These are phyloP conservation scores for Alcedo atthis DNA, from an alignment of 2,797 vertebrate genomes.

Conservation along the genomic window DNA sequence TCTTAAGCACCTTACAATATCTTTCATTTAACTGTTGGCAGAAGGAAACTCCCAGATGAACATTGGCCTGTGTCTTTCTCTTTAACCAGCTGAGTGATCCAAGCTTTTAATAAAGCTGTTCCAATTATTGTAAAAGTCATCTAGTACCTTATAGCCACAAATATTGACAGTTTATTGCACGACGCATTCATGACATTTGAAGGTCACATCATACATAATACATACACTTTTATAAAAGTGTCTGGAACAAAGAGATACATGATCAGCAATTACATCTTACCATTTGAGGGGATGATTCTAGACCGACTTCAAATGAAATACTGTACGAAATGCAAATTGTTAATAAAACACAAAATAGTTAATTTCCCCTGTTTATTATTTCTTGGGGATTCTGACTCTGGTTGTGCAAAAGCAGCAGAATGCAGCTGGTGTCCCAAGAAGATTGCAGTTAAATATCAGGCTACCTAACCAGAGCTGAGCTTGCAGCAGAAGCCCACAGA, in stretches of 20 bases:
- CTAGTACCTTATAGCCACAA: conserved; percentile 98
- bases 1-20: conserved; percentile 76
- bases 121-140: conserved; percentile 99
- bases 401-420: not conserved
- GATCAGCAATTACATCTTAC: conserved; percentile 89
- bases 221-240: conserved; percentile 94
- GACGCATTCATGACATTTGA: conserved; percentile 99
- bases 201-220: conserved; percentile 99
- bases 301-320: conserved; percentile 69
- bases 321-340: conserved; percentile 42
- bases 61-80: conserved; percentile 84
- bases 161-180: conserved; percentile 99
- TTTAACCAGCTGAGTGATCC: conserved; percentile 98
- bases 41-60: conserved; percentile 78
- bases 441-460: not conserved
- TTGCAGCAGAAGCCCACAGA: not conserved
- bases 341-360: conserved; percentile 53
- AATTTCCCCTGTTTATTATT: conserved; percentile 39
- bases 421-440: not conserved
- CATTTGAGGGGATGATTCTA: conserved; percentile 77
- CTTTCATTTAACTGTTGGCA: conserved; percentile 81
- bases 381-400: not conserved
- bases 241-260: conserved; percentile 91
- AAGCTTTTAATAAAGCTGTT: conserved; percentile 99
- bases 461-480: not conserved